These are phyloP conservation scores for Knipowitschia caucasica DNA, from an alignment of 2,797 vertebrate species.

Conservation along the genomic window DNA sequence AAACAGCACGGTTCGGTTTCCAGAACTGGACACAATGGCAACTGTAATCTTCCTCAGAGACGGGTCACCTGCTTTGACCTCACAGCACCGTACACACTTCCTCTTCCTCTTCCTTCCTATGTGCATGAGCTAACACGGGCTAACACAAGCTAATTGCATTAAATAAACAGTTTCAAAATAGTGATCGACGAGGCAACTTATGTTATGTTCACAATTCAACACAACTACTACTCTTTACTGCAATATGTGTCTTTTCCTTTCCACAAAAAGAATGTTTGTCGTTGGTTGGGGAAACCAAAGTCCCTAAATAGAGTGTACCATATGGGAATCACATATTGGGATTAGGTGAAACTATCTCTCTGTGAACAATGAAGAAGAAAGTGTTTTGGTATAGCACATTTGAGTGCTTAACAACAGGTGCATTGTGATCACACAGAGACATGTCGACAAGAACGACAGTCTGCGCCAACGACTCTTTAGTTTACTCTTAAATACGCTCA, in stretches of 20 bases:
- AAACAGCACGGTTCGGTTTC: slow-evolving; percentile 54
- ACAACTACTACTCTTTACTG: not conserved
- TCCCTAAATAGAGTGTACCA: slow-evolving; percentile 5
- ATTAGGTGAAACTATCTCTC: slow-evolving; percentile 8
- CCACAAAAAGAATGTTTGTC: not conserved
- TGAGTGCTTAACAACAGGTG: too few relatives aligned
- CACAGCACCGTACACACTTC: slow-evolving; percentile 45
- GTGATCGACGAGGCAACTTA: not conserved
- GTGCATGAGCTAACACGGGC: slow-evolving; percentile 56
- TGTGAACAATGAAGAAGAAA: not conserved
- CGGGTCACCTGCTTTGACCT: slow-evolving; percentile 43
- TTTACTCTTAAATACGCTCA: too few relatives aligned
- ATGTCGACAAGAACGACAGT: too few relatives aligned
- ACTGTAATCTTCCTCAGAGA: slow-evolving; percentile 43
- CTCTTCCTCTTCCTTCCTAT: slow-evolving; percentile 51
- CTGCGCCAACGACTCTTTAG: too few relatives aligned
- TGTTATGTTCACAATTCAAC: not conserved
- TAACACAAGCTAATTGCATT: not conserved
- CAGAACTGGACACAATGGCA: slow-evolving; percentile 47
- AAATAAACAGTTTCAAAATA: too few relatives aligned
- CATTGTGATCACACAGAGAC: too few relatives aligned
- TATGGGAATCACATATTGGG: slow-evolving; percentile 5
- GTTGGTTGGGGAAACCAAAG: not conserved
- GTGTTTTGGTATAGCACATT: too few relatives aligned
- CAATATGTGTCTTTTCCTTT: not conserved